These are phyloP conservation scores for Ceratosolen solmsi DNA, from an alignment of 1,140 invertebrate species.

Conservation along the genomic window DNA sequence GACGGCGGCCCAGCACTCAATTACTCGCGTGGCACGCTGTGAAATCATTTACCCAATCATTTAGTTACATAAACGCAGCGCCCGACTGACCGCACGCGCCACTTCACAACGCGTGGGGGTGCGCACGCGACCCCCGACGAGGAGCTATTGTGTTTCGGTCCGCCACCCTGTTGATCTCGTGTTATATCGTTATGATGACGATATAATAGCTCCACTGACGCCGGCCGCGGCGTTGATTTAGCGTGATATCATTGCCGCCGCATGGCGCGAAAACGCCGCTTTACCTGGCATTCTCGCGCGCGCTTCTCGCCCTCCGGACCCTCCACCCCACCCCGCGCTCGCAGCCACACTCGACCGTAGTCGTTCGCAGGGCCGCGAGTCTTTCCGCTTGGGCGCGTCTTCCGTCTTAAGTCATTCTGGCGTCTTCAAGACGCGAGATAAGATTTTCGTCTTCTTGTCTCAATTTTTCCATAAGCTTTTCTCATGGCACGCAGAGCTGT, in stretches of 20 bases:
- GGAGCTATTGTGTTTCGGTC: slow-evolving; percentile 66
- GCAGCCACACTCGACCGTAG: too few species aligned
- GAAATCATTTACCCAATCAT: slow-evolving; percentile 76
- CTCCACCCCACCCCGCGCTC: neutral
- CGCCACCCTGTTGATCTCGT: slow-evolving; percentile 72
- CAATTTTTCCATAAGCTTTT: neutral
- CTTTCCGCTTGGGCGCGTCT: neutral
- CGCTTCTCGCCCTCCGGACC: slow-evolving; percentile 48
- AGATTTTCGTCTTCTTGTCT: slow-evolving; percentile 10
- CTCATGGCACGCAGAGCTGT: neutral
- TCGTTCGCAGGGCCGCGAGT: neutral
- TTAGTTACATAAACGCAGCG: slow-evolving; percentile 73
- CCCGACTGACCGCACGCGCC: slow-evolving; percentile 61
- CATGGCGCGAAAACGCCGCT: slow-evolving; percentile 45
- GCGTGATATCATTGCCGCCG: slow-evolving; percentile 61
- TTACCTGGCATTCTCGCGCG: slow-evolving; percentile 54
- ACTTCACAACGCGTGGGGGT: slow-evolving; percentile 32
- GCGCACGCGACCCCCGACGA: slow-evolving; percentile 18
- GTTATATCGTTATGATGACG: slow-evolving; percentile 73
- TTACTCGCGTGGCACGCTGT: slow-evolving; percentile 72
- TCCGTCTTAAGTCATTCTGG: neutral
- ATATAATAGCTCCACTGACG: slow-evolving; percentile 70
- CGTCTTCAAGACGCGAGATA: slow-evolving; percentile 24
- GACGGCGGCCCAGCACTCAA: slow-evolving; percentile 68
- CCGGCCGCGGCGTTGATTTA: slow-evolving; percentile 61